Percentiles rank a stretch among this genome's conserved stretches.
These are phyloP conservation scores for Tenebrosternarchus preto DNA, from an alignment of 2,113 vertebrate species.

Conservation along the genomic window DNA sequence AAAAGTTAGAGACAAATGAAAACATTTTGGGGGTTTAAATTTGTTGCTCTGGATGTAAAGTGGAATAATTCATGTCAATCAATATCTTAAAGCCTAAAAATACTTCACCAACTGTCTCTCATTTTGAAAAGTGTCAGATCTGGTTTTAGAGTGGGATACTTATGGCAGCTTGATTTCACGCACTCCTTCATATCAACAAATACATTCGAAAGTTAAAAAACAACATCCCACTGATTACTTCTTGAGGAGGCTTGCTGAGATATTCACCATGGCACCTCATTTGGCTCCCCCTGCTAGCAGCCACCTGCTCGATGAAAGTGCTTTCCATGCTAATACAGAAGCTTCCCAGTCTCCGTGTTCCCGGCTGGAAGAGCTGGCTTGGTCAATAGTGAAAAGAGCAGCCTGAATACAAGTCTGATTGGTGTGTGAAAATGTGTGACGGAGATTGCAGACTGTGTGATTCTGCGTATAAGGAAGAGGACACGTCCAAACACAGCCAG, in stretches of 20 bases:
- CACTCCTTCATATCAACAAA: constrained; percentile 42
- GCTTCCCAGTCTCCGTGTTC: constrained; percentile 46
- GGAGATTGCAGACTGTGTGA: constrained; percentile 31
- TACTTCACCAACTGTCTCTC: constrained; percentile 12
- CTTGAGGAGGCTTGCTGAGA: constrained; percentile 41
- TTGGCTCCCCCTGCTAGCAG: constrained; percentile 44
- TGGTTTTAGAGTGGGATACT: constrained; percentile 42
- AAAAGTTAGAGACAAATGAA: not conserved
- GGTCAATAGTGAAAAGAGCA: constrained; percentile 59
- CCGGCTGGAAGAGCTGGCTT: constrained; percentile 43
- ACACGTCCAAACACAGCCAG: constrained; percentile 31
- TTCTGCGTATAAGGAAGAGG: constrained; percentile 1
- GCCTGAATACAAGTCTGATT: constrained; percentile 61
- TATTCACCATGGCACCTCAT: constrained; percentile 34
- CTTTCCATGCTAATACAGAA: constrained; percentile 40
- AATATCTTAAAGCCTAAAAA: constrained; percentile 25
- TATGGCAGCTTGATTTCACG: constrained; percentile 49
- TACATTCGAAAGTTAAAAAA: constrained; percentile 41
- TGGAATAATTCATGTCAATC: constrained; percentile 31
- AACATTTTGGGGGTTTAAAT: not conserved
- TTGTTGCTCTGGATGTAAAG: not conserved
- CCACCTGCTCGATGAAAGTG: constrained; percentile 61
- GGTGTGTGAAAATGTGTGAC: constrained; percentile 49
- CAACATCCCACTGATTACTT: constrained; percentile 47
- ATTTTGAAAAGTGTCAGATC: constrained; percentile 44